phyloP scores from a whole-genome alignment of 1,140 invertebrate species.

The Agraylea sexmaculata region DNA sequence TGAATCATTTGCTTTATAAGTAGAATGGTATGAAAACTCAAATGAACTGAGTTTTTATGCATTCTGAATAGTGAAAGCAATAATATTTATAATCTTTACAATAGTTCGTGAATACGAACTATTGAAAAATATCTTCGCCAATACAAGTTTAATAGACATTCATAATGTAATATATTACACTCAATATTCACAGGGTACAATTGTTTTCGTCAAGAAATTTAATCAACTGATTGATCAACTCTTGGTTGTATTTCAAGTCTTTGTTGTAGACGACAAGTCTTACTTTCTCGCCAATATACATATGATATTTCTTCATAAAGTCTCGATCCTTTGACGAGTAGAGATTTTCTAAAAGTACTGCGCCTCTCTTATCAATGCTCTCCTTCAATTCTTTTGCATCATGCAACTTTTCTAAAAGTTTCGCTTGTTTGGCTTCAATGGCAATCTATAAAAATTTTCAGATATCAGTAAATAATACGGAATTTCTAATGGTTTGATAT shows the following conservation, averaged over 20 bases:
- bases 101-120: no score
- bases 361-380: constrained; percentile 12
- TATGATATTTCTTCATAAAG: constrained; percentile 7
- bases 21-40: background rate
- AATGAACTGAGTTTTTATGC: background rate
- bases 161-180: no score
- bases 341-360: constrained; percentile 6
- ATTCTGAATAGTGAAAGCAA: background rate
- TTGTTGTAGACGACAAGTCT: constrained; percentile 10
- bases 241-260: constrained; percentile 14
- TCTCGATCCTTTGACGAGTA: constrained; percentile 9
- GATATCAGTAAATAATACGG: no score
- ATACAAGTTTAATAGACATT: no score
- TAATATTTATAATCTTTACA: background rate
- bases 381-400: constrained; percentile 17
- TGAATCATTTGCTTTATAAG: background rate
- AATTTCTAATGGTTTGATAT: no score
- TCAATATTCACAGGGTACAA: no score
- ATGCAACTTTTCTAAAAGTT: constrained; percentile 15
- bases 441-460: constrained; percentile 13
- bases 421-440: constrained; percentile 10
- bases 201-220: constrained; percentile 1
- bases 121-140: no score
- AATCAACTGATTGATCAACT: constrained; percentile 10
- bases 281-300: constrained; percentile 13